These are phyloP conservation scores for Odontocolon sp. DNA, from an alignment of 2,888 invertebrate species.

Conservation along the genomic window DNA sequence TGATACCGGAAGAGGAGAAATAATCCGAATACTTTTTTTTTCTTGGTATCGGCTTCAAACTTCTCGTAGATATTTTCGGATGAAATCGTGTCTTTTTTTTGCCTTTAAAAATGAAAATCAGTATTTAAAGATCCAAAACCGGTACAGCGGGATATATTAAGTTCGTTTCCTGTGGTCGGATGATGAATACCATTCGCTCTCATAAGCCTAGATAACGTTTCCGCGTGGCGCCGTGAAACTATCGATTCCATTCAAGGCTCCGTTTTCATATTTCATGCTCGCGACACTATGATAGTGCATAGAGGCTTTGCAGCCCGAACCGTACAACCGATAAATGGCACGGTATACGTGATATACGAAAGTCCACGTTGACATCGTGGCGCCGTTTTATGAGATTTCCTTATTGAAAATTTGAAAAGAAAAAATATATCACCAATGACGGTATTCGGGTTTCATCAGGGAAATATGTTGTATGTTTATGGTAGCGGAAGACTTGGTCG, in stretches of 20 bases:
- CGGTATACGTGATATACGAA: constrained; percentile 23
- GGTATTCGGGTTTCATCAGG: background rate
- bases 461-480: constrained; percentile 26
- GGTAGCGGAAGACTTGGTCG: constrained; percentile 85
- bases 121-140: background rate
- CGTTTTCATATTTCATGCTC: constrained; percentile 74
- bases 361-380: constrained; percentile 14
- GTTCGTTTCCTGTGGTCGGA: background rate
- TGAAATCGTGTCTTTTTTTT: background rate
- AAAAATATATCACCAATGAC: background rate
- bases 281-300: constrained; percentile 46
- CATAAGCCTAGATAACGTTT: constrained; percentile 65
- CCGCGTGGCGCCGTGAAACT: constrained; percentile 67
- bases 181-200: constrained; percentile 32
- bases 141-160: constrained; percentile 25
- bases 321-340: constrained; percentile 41
- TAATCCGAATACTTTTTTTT: background rate
- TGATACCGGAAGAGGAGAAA: background rate
- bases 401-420: background rate
- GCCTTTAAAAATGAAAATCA: background rate
- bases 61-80: no score
- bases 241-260: constrained; percentile 74
- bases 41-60: no score
- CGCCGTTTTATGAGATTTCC: constrained; percentile 3
- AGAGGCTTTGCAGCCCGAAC: constrained; percentile 8